Evolutionary conservation across 2,113 vertebrate genomes (phyloP).

Genomic region (Merops nubicus): DNA sequence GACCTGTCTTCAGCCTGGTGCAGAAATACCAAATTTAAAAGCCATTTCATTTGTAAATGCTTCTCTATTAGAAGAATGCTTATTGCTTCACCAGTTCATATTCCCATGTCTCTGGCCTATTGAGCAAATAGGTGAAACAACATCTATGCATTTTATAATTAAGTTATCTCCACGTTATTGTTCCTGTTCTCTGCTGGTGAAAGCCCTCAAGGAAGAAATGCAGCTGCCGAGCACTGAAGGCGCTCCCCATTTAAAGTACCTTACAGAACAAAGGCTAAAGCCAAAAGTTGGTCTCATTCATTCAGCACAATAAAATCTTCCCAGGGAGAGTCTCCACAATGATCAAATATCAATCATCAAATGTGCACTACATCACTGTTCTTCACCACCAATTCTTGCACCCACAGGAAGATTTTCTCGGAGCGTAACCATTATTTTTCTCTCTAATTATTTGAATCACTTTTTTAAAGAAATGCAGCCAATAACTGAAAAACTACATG

Average conservation of each 20-base stretch:
- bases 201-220: neutral
- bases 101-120: neutral
- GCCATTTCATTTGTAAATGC: neutral
- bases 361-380: neutral
- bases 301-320: neutral
- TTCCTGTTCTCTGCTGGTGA: neutral
- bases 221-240: neutral
- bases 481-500: neutral
- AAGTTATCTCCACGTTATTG: neutral
- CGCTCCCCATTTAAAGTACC: neutral
- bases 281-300: neutral
- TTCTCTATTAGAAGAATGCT: neutral
- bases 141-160: conserved; percentile 31
- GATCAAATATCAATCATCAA: neutral
- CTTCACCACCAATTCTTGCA: neutral
- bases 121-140: conserved; percentile 15
- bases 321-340: neutral
- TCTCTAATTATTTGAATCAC: neutral
- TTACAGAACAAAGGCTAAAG: conserved; percentile 7
- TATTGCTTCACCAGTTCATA: neutral
- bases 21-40: neutral
- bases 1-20: neutral
- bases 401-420: neutral
- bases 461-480: neutral
- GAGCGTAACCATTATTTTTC: neutral